Evolutionary conservation across 1,140 invertebrate genomes (phyloP), one percentile per base, ranked within the genome.

Genomic region (Sarcophaga peregrina): DNA sequence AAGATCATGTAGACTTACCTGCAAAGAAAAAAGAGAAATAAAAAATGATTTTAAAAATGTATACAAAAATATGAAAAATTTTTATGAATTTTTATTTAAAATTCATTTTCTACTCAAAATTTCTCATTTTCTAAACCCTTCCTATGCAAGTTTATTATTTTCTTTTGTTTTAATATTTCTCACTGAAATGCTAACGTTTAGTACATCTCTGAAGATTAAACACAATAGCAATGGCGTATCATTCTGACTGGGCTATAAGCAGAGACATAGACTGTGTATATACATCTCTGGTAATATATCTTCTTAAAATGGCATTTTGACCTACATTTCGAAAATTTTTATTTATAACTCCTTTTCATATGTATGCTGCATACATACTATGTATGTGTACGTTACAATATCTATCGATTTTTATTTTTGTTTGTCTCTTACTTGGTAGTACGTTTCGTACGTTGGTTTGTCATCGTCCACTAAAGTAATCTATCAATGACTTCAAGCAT

Each of bases 401-500:
- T 37, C 25, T 37, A 37, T 37, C 4, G 25, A 37, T 37, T 37
- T 37, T 37, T 37, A 37, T 37, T 37, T 37, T 37, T 37, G 58
- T 62, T 62, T 20, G 6, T 68, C 17, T 25, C 20, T 37, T 37
- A 37, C 0, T 68, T 20, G n/a, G n/a, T 25, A n/a, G 17, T 68
- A 20, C n/a, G 62, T 68, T 68, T 17, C 17, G n/a, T 68, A 37
- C 25, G 25, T 68, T 68, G 15, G 75, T 78, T 78, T 78, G 75
- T 78, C 75, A 78, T 78, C 50, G 75, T 78, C 75, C 75, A 78
- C 47, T 45, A 50, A 11, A 78, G 75, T 25, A 78, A 78, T 78
- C 75, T 78, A 78, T 78, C 75, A 78, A 78, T 78, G 47, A 50
- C 75, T 68, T 68, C 20, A 25, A 68, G 62, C 62, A 68, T 68